Evolutionary conservation across 2,888 invertebrate species (phyloP), one percentile per base, ranked within the genome.

Genomic region (Ptilodon capucinus): DNA sequence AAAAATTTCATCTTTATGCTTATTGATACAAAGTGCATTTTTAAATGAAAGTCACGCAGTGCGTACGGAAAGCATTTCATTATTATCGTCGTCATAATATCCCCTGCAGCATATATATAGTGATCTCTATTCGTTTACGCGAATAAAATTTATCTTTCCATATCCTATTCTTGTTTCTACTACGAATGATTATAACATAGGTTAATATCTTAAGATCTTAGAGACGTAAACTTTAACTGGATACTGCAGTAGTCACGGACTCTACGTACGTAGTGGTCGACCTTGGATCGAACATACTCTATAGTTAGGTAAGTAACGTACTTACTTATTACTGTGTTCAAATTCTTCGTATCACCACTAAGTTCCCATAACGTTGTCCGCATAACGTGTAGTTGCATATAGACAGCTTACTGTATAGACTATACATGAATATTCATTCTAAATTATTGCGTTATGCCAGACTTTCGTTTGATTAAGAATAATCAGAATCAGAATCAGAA

Each of bases 261-360:
- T 40, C 17, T 52, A 19, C 16, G 41, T 48, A 50, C 51, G 23
- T 48, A 63, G 46, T 67, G 14, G 64, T 60, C 60, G 57, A 54
- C 68, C 65, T 65, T 65, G 68, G 57, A 51, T 38, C 51, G 42
- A 53, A 53, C 58, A 48, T 47, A 57, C 61, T 44, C 41, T 11
- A 25, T 39, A 41, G 45, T 39, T 42, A 44, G 30, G 42, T 48
- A 39, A 38, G 6, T 16, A 40, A 40, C 48, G 40, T 36, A 48
- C 50, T 51, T 55, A 51, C 45, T 52, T 54, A 32, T 46, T 50
- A 39, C 38, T 39, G 44, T 40, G 23, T 34, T 44, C 41, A 47
- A 51, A 54, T 14, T 47, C 45, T 48, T 48, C 48, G 51, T 45
- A 39, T 54, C 44, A 52, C 40, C 46, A 44, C 55, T 54, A 51